These are phyloP conservation scores for Vanessa atalanta DNA, from an alignment of 1,140 invertebrate species.

Conservation along the genomic window DNA sequence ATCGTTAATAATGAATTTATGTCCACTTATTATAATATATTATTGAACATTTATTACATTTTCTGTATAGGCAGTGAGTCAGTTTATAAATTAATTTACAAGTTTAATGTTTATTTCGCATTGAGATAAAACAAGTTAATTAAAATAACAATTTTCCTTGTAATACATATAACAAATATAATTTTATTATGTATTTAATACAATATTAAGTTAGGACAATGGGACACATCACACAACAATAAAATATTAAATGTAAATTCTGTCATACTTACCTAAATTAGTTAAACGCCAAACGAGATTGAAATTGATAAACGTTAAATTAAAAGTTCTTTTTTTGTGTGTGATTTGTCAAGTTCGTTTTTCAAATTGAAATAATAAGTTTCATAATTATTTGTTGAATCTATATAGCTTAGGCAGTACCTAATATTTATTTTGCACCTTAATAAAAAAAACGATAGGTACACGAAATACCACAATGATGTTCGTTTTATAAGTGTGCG, in stretches of 20 bases:
- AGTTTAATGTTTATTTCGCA: slow-evolving; percentile 30
- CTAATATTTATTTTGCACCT: background rate
- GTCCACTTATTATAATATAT: background rate
- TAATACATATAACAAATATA: slow-evolving; percentile 5
- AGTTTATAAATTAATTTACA: slow-evolving; percentile 30
- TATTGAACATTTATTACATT: slow-evolving; percentile 9
- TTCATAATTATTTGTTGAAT: background rate
- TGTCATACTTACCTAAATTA: too few relatives aligned
- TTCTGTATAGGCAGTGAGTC: slow-evolving; percentile 20
- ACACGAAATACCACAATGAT: too few relatives aligned
- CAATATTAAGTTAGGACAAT: background rate
- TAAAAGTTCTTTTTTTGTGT: too few relatives aligned
- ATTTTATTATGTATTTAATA: background rate
- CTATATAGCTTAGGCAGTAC: background rate
- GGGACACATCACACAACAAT: too few relatives aligned
- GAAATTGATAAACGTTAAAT: too few relatives aligned
- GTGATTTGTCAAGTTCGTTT: too few relatives aligned
- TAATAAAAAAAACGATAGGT: too few relatives aligned
- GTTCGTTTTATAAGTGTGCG: too few relatives aligned
- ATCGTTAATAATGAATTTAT: slow-evolving; percentile 1
- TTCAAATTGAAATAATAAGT: too few relatives aligned
- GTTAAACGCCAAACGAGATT: too few relatives aligned
- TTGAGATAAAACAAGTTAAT: slow-evolving; percentile 29
- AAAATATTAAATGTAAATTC: too few relatives aligned
- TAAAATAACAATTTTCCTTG: slow-evolving; percentile 35